phyloP scores from a whole-genome alignment of 2,797 vertebrate genomes.

The Columba guinea region DNA sequence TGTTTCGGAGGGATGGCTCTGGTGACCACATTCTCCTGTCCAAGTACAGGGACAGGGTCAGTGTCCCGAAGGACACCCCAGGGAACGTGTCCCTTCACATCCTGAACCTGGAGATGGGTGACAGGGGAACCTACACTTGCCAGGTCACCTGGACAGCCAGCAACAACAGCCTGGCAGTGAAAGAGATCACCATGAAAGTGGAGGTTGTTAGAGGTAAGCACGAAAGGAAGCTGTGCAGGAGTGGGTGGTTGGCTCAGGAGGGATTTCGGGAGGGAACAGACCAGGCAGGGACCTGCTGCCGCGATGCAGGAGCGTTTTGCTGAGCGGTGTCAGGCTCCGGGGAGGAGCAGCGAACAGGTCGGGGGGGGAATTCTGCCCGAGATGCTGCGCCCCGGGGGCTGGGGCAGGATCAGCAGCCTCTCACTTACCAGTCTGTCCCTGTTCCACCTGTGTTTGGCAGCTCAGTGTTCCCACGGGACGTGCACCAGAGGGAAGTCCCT shows the following conservation, averaged over 20 bases:
- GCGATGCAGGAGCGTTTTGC: rapidly evolving
- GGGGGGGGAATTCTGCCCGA: neutral
- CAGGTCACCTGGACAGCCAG: slow-evolving; percentile 64
- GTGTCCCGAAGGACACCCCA: neutral
- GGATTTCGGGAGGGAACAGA: neutral
- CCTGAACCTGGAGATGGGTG: slow-evolving; percentile 61
- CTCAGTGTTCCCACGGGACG: rapidly evolving
- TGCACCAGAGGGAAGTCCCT: rapidly evolving
- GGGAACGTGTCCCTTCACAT: slow-evolving; percentile 71
- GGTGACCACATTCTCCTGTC: slow-evolving; percentile 60
- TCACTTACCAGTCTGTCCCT: rapidly evolving
- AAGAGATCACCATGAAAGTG: slow-evolving; percentile 12
- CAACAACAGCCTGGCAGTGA: slow-evolving; percentile 41
- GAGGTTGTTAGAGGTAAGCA: slow-evolving; percentile 60
- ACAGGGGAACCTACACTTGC: slow-evolving; percentile 64
- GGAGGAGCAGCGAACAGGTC: neutral
- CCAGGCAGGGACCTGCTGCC: rapidly evolving
- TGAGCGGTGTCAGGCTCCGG: rapidly evolving
- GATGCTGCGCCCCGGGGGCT: rapidly evolving
- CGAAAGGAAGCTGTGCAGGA: rapidly evolving
- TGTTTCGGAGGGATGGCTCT: slow-evolving; percentile 50
- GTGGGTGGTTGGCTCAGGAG: neutral
- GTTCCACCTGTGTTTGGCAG: rapidly evolving
- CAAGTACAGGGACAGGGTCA: slow-evolving; percentile 52
- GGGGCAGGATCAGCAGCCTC: neutral